Evolutionary conservation across 1,140 invertebrate genomes (phyloP), one percentile per base, ranked within the genome.

Genomic region (Nautilus pompilius): DNA sequence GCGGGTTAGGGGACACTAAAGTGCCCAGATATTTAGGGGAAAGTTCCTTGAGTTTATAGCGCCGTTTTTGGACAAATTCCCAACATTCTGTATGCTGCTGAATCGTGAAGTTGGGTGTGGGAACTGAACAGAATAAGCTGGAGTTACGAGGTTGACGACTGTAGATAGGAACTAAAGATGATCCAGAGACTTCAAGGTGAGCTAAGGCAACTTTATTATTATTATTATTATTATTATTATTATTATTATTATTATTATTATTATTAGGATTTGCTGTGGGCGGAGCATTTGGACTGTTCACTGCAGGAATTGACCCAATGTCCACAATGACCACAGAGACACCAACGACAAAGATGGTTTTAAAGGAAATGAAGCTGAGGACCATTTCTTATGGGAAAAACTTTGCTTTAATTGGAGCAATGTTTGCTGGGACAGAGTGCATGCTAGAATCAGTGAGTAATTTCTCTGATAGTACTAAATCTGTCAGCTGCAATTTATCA

Each of bases 341-440:
- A 53, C 78, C 83, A 24, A 82, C 84, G 46, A 77, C 83, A 5
- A 76, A 77, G 60, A 76, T 83, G 69, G 82, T 84, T 5, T 68
- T 80, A 64, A 76, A 87, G 48, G 97, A 99, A 83, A 96, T 99
- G 93, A 93, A 92, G 83, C 85, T 84, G 0, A 90, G 95, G 5
- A 95, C 93, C 56, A 78, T 95, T 45, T 89, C 91, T 58, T 97
- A 98, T 84, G 96, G 92, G 0, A 99, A 99, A 84, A 99, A 98
- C 82, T 99, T 99, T 88, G 96, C 95, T 22, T 85, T 96, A 51
- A 87, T 99, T 69, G 97, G 96, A 60, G 88, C 90, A 24, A 87
- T 98, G 54, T 99, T 98, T 85, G 90, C 96, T 32, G 91, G 89
- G 6, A 89, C 95, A 10, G 95, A 98, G 84, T 98, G 96, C 80